Evolutionary conservation across 2,113 vertebrate species (phyloP), one percentile per base, ranked within the genome.

Genomic region (Oxyura jamaicensis): DNA sequence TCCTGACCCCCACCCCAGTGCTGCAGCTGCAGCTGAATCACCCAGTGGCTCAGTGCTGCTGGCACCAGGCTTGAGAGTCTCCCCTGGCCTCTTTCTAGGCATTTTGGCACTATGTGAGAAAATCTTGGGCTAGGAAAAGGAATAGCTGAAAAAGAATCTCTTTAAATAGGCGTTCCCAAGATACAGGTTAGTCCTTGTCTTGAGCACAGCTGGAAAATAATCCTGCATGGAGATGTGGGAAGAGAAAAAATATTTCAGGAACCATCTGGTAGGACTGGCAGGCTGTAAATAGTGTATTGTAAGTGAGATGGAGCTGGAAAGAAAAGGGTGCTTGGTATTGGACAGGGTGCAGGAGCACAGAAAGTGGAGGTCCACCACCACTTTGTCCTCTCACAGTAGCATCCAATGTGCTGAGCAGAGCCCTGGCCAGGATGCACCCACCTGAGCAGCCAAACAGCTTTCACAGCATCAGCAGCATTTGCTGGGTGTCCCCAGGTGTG

Each of bases 391-490:
- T 56, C 29, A 14, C 0, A 2, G 19, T 5, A 6, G 35, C 29
- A 77, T 15, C 8, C 0, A 0, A 41, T 2, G 0, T 36, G 13
- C 28, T 14, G 18, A 10, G 4, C 5, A 1, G 52, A 55, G 33
- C 7, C 63, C n/a, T 36, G 52, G 11, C 20, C 73, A 1, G 0
- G 48, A 69, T 31, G 26, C 50, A 41, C n/a, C 55, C 73, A 46
- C 35, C 46, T 48, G 55, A 80, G 71, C 36, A 67, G 29, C 8
- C n/a, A 6, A 22, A 46, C n/a, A 55, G 39, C 8, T 73, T 26
- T 19, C 66, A 85, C 50, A 53, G 39, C 35, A 68, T 68, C 72
- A 17, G 29, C 66, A 66, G 36, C 33, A 23, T 73, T 80, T 86
- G 3, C 22, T 62, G 55, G 10, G 63, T 60, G 44, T 42, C 41